Conservation (phyloP, 2,113 vertebrate species). For the Pelecanus crispus region DNA sequence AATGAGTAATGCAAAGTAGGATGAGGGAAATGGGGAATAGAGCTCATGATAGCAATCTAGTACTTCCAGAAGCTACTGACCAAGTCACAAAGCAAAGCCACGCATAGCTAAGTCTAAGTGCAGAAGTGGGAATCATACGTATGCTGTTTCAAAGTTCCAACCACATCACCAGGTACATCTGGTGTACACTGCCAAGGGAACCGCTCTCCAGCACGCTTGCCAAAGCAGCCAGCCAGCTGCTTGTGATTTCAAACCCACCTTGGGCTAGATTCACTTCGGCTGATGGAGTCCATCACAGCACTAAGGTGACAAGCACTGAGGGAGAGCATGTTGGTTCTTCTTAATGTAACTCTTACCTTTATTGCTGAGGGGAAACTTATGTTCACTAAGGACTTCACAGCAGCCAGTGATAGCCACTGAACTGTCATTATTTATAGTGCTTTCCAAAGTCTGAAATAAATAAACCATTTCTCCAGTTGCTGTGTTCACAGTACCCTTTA, state of each 20-base stretch:
- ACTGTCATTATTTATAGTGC: neutral
- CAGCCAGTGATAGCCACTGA: neutral
- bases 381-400: neutral
- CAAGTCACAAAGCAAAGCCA: neutral
- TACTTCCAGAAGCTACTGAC: neutral
- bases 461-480: neutral
- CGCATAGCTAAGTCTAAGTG: neutral
- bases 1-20: neutral
- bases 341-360: neutral
- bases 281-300: fast-evolving
- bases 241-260: neutral
- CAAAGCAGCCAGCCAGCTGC: neutral
- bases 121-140: neutral
- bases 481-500: neutral
- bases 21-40: neutral
- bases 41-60: neutral
- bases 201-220: neutral
- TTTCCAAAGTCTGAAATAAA: neutral
- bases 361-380: neutral
- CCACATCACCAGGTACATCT: neutral
- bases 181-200: neutral
- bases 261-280: neutral
- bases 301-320: fast-evolving
- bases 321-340: neutral
- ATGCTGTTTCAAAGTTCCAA: neutral